A percentile compares a stretch with the other conserved stretches of the same genome.
Conservation (phyloP, 2,888 invertebrate species). For the Eupeodes latifasciatus region DNA sequence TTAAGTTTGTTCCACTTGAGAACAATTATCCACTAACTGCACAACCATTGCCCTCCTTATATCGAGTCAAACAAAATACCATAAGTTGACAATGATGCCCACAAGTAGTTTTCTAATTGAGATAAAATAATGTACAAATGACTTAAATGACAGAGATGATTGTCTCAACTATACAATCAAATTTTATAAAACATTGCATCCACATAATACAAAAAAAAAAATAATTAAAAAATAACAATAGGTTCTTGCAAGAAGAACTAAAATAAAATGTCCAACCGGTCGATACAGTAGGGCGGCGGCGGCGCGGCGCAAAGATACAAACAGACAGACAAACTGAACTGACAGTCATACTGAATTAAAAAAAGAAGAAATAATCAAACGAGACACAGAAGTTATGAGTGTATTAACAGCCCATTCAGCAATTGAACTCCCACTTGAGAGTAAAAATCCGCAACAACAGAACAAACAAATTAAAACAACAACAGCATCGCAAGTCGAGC, state of each 20-base stretch:
- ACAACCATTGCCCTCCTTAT: slow-evolving; percentile 21
- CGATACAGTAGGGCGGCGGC: not conserved
- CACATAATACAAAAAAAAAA: slow-evolving; percentile 4
- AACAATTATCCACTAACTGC: slow-evolving; percentile 57
- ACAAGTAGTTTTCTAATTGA: slow-evolving; percentile 70
- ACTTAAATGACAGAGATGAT: slow-evolving; percentile 64
- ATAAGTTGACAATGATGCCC: slow-evolving; percentile 55
- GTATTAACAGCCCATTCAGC: slow-evolving; percentile 66
- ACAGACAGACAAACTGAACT: not conserved
- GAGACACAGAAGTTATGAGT: slow-evolving; percentile 37
- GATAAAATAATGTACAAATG: slow-evolving; percentile 65
- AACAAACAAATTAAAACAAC: not conserved
- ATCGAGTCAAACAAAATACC: slow-evolving; percentile 5
- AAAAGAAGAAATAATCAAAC: slow-evolving; percentile 3
- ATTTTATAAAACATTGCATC: slow-evolving; percentile 22
- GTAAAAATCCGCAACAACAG: slow-evolving; percentile 28
- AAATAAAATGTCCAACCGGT: slow-evolving; percentile 28
- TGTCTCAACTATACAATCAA: slow-evolving; percentile 27
- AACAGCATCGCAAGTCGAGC: not conserved
- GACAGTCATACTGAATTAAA: slow-evolving; percentile 12
- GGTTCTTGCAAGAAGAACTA: slow-evolving; percentile 25
- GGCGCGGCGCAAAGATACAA: not conserved
- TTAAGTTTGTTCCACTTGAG: slow-evolving; percentile 55
- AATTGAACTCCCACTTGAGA: slow-evolving; percentile 69
- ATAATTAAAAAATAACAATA: slow-evolving; percentile 66